These are phyloP conservation scores for Myanophis thanlyinensis DNA, from an alignment of 2,113 vertebrate species.

Conservation along the genomic window DNA sequence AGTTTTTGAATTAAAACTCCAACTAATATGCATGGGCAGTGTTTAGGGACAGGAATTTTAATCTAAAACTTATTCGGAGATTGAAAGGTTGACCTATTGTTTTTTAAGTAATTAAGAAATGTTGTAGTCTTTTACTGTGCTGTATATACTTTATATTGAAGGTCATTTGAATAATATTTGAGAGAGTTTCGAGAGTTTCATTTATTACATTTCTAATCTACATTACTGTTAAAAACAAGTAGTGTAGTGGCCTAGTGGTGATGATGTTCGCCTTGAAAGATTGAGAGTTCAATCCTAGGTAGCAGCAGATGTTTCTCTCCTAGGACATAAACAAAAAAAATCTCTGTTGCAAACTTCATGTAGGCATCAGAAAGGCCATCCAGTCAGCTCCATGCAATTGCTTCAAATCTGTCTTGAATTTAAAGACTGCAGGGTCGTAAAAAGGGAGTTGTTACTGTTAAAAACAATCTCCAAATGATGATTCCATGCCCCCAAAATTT, in stretches of 20 bases:
- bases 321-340: not conserved
- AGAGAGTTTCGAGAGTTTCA: not conserved
- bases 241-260: not conserved
- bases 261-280: not conserved
- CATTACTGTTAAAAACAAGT: not conserved
- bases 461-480: not conserved
- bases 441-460: not conserved
- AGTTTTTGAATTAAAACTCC: not conserved
- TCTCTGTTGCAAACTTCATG: not conserved
- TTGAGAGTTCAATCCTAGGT: not conserved
- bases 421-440: not conserved
- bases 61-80: not conserved
- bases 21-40: not conserved
- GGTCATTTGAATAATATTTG: not conserved
- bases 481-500: not conserved
- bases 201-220: not conserved
- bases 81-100: not conserved
- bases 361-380: not conserved
- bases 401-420: not conserved
- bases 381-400: not conserved
- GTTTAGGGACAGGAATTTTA: not conserved
- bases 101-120: not conserved
- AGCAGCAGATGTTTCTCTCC: not conserved
- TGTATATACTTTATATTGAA: not conserved
- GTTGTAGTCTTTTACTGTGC: not conserved